Percentiles rank a stretch among this genome's conserved stretches.
Evolutionary conservation across 2,797 vertebrate genomes (phyloP).

Genomic region (Pterois miles): DNA sequence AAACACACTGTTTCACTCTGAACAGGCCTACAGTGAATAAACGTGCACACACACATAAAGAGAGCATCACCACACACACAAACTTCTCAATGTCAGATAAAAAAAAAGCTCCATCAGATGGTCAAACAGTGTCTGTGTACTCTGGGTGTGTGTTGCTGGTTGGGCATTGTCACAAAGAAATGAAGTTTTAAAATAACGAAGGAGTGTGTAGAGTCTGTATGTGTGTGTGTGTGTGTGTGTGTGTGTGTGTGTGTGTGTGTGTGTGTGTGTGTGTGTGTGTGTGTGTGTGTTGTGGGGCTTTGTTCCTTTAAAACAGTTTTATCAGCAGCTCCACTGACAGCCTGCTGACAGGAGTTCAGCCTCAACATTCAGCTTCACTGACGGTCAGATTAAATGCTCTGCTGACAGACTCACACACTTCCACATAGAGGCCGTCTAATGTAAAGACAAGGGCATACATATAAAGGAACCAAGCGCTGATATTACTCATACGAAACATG

Average conservation of each 20-base stretch:
- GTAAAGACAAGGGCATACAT: neutral
- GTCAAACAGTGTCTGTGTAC: slow-evolving; percentile 29
- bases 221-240: slow-evolving; percentile 26
- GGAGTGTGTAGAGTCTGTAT: slow-evolving; percentile 18
- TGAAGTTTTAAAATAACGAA: slow-evolving; percentile 43
- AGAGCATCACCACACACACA: neutral
- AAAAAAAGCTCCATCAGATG: slow-evolving; percentile 32
- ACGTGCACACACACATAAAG: slow-evolving; percentile 8
- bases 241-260: slow-evolving; percentile 3
- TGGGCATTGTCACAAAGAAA: slow-evolving; percentile 28
- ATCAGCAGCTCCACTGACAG: slow-evolving; percentile 54
- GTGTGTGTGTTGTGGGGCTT: neutral
- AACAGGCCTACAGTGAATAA: slow-evolving; percentile 25
- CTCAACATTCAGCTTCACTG: slow-evolving; percentile 40
- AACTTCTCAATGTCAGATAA: slow-evolving; percentile 25
- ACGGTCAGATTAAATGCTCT: slow-evolving; percentile 42
- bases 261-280: neutral
- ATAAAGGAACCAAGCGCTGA: neutral
- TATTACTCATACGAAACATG: neutral
- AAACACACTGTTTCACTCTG: slow-evolving; percentile 42
- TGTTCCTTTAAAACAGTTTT: slow-evolving; percentile 39
- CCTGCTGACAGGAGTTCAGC: slow-evolving; percentile 49
- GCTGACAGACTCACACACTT: slow-evolving; percentile 38
- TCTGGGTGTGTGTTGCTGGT: neutral
- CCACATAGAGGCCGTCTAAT: neutral